Evolutionary conservation across 2,113 vertebrate genomes (phyloP), one percentile per base, ranked within the genome.

Genomic region (Junco hyemalis): DNA sequence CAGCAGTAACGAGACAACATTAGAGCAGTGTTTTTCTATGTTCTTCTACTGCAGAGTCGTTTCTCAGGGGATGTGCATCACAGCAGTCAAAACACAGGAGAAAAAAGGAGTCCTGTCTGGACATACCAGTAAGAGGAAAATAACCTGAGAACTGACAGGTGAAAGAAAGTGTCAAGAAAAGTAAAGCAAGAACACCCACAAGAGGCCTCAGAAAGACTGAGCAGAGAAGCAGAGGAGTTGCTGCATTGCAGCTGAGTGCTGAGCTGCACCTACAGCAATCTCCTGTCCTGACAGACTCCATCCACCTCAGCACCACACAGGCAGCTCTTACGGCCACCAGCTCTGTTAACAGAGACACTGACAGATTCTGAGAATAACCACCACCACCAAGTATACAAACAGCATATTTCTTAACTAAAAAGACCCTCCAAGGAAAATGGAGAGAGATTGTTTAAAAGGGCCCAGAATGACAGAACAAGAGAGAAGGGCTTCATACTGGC

Each of bases 291-390:
- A 69, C 35, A 26, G 61, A 22, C 65, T 70, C 71, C 26, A 4
- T 69, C 50, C 77, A 50, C 33, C 80, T 29, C 3, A 4, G 23
- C 59, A 36, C 18, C 14, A 8, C 0, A 11, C 22, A 6, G 47
- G 38, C 57, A 31, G 35, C 70, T 61, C 80, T 11, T 56, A 47
- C 0, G 0, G n/a, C n/a, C 63, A 63, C 1, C 4, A 44, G 50
- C 70, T 68, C 36, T 45, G 24, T 47, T 38, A 57, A 53, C 19
- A 36, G 21, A 66, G 21, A 59, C 42, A 44, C 11, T 5, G 29
- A 51, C 22, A 63, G 38, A 38, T 59, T 76, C 36, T 38, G 20
- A 83, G 33, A 94, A 44, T 7, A 48, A 70, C 45, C 59, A 31
- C 50, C 59, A 50, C 40, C 57, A 68, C 36, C 35, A 78, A 72